Evolutionary conservation across 2,113 vertebrate species (phyloP), one percentile per base, ranked within the genome.

Genomic region (Bungarus multicinctus): DNA sequence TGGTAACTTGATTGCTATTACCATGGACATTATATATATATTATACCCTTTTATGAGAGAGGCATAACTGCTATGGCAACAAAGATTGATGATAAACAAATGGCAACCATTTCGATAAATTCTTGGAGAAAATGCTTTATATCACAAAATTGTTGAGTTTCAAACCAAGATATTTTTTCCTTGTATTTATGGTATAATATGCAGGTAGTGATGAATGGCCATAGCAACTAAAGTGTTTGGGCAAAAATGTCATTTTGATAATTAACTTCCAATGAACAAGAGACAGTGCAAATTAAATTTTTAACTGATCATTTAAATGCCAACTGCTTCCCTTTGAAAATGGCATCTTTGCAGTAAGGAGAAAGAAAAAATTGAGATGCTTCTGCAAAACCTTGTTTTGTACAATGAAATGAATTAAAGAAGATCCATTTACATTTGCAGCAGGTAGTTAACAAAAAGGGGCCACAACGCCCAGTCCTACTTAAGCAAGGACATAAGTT

Each of bases 401-500:
- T 25, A 47, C 39, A 88, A n/a, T 74, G 88, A 16, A 27, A 50
- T 52, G 57, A 4, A 4, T 34, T 55, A 34, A 86, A 81, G 45
- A 23, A 45, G n/a, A 89, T 18, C 2, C 18, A 50, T 39, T 12
- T 57, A 89, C 11, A 25, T 64, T 95, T 90, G 55, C 3, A 22
- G 8, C 89, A 52, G 34, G 27, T 87, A 93, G n/a, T 85, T 54
- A 93, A 89, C 93, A 95, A 7, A 1, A 6, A 9, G 14, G 0
- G 3, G 43, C 30, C 0, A 88, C 5, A 91, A 88, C 34, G 93
- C 18, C 16, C 93, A 85, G 22, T 39, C 90, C 43, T 5, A 18
- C 30, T 86, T 93, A 20, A 87, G 55, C 27, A 87, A 52, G 5
- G 14, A 12, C 93, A 14, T 87, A 96, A 90, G 74, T 22, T 94